Evolutionary conservation across 2,113 vertebrate species (phyloP).

Genomic region (Macaca nemestrina): DNA sequence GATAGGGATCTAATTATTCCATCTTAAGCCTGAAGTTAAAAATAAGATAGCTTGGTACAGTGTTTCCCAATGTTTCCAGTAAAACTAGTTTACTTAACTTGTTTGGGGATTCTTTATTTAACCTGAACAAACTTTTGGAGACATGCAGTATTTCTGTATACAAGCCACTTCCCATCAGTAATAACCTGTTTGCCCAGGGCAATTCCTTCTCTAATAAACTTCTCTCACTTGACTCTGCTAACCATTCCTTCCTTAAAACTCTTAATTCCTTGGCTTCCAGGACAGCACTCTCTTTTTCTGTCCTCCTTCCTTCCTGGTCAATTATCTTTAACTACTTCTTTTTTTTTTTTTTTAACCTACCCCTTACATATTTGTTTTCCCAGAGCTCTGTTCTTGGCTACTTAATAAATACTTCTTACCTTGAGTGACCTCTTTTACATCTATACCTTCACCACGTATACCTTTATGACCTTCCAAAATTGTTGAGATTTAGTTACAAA

Average conservation of each 20-base stretch:
- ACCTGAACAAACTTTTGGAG: neutral
- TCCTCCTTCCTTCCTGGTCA: neutral
- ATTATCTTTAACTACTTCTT: neutral
- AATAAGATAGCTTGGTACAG: neutral
- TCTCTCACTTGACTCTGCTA: neutral
- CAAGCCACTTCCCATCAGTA: neutral
- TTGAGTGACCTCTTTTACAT: neutral
- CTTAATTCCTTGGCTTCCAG: neutral
- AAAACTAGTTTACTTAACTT: slow-evolving; percentile 20
- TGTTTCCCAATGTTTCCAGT: neutral
- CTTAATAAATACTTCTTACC: too few relatives aligned
- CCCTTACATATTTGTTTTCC: neutral
- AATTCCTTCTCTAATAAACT: neutral
- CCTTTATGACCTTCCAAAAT: neutral
- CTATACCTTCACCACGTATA: neutral
- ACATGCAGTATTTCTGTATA: neutral
- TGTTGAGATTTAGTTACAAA: neutral
- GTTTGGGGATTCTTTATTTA: neutral
- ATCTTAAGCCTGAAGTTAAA: neutral
- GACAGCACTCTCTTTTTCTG: neutral
- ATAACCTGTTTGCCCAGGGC: neutral
- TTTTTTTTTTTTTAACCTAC: neutral
- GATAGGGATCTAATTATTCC: neutral
- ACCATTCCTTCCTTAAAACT: neutral
- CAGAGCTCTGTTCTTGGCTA: neutral